Evolutionary conservation across 2,888 invertebrate species (phyloP), one percentile per base, ranked within the genome.

Genomic region (Lasioglossum morio): DNA sequence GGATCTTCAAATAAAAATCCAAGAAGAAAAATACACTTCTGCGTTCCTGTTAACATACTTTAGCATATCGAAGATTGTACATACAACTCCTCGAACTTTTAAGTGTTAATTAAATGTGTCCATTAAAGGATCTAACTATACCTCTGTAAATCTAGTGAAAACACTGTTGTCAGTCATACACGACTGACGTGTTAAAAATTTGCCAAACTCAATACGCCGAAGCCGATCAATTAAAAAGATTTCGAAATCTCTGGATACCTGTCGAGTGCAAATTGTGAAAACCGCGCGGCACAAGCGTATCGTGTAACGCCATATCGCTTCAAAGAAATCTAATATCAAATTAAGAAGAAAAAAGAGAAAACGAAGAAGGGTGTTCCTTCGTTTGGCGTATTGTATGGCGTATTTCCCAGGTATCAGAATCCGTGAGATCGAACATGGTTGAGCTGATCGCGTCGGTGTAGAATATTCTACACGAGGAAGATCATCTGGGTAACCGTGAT

Each of bases 361-460:
- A 30, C 0, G 30, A 37, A 69, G 37, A 10, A 34, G 37, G 37
- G 23, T 34, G 37, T 69, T 66, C 66, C 23, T n/a, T 23, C 37
- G 69, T 66, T 34, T 34, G 69, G 69, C 37, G 60, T 66, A 57
- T 79, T 66, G 40, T 70, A 84, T 70, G 79, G 80, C 80, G 70
- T 75, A 72, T 77, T 85, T 69, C 72, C 73, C 23, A 66, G 66
- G 85, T 81, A 86, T 85, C 86, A 63, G 75, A 81, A 81, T 75
- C 80, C 57, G 16, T 57, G 37, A 70, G 77, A 69, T 83, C 74
- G 34, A 66, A 53, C 27, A 69, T 34, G 66, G 10, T n/a, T 23
- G 66, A 48, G 27, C 30, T 66, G 75, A 73, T 75, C 77, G 46
- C 63, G 63, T 69, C 72, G 84, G 77, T 72, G 79, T 79, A 72